These are phyloP conservation scores for Lysandra bellargus DNA, from an alignment of 2,888 invertebrate genomes.

Conservation along the genomic window DNA sequence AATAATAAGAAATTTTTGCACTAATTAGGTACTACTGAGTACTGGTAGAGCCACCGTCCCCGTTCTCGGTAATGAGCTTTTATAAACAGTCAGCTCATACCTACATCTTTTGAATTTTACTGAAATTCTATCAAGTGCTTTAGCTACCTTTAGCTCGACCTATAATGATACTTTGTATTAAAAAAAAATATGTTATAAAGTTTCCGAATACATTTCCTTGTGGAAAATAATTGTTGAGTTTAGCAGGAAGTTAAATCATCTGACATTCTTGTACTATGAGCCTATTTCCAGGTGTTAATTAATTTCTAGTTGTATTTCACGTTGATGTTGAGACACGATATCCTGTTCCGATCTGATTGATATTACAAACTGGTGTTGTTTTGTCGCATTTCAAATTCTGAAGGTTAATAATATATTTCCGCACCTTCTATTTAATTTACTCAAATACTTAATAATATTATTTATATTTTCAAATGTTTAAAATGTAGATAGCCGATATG, in stretches of 20 bases:
- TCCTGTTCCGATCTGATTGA: slow-evolving; percentile 37
- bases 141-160: too few relatives aligned
- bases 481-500: too few relatives aligned
- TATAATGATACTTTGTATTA: too few relatives aligned
- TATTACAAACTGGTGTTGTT: slow-evolving; percentile 30
- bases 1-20: too few relatives aligned
- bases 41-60: too few relatives aligned
- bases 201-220: not conserved
- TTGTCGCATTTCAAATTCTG: slow-evolving; percentile 26
- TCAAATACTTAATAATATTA: not conserved
- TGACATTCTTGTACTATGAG: slow-evolving; percentile 11
- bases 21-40: too few relatives aligned
- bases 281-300: slow-evolving; percentile 4
- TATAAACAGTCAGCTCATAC: too few relatives aligned
- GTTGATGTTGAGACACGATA: slow-evolving; percentile 36
- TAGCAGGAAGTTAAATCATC: not conserved
- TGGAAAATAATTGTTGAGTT: not conserved
- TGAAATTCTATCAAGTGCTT: too few relatives aligned
- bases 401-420: not conserved
- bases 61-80: too few relatives aligned
- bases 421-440: not conserved
- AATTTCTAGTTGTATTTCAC: slow-evolving; percentile 13
- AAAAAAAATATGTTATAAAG: too few relatives aligned
- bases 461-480: not conserved
- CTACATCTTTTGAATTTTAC: too few relatives aligned